Percentiles rank a stretch among this genome's conserved stretches.
Evolutionary conservation across 2,113 vertebrate genomes (phyloP).

Genomic region (Boulengeromyrus knoepffleri): DNA sequence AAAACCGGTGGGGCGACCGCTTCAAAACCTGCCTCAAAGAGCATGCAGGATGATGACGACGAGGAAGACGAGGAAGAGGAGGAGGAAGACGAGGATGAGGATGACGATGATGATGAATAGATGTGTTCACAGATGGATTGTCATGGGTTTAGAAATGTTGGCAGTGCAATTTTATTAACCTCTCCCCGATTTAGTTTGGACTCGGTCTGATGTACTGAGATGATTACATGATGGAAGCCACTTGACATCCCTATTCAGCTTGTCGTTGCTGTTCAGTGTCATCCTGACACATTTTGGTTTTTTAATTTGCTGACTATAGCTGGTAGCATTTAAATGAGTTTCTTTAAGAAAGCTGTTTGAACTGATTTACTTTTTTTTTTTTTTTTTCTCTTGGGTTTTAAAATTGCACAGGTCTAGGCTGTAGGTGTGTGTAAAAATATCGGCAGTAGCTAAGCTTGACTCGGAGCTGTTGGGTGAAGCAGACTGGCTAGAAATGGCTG

Average conservation of each 20-base stretch:
- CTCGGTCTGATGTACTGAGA: background rate
- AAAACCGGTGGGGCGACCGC: slow-evolving; percentile 69
- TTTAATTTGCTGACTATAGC: background rate
- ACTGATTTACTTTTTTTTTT: background rate
- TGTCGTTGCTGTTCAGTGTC: background rate
- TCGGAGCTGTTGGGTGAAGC: background rate
- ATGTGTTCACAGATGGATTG: background rate
- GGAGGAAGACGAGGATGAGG: slow-evolving; percentile 66
- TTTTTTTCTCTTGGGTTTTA: background rate
- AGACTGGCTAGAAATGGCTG: background rate
- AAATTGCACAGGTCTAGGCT: slow-evolving; percentile 7
- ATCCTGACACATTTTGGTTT: background rate
- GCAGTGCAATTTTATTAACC: background rate
- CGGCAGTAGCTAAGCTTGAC: background rate
- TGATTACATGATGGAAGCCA: background rate
- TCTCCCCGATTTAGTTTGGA: background rate
- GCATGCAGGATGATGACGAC: slow-evolving; percentile 74
- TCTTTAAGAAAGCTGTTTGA: background rate
- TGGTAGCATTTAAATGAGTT: background rate
- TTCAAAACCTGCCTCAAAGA: slow-evolving; percentile 68
- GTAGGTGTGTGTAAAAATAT: background rate
- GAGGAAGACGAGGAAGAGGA: slow-evolving; percentile 68
- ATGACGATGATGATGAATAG: slow-evolving; percentile 73
- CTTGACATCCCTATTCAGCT: background rate
- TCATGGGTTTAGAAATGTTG: background rate